Conservation (phyloP, 2,797 vertebrate genomes). For the Acrossocheilus fasciatus region DNA sequence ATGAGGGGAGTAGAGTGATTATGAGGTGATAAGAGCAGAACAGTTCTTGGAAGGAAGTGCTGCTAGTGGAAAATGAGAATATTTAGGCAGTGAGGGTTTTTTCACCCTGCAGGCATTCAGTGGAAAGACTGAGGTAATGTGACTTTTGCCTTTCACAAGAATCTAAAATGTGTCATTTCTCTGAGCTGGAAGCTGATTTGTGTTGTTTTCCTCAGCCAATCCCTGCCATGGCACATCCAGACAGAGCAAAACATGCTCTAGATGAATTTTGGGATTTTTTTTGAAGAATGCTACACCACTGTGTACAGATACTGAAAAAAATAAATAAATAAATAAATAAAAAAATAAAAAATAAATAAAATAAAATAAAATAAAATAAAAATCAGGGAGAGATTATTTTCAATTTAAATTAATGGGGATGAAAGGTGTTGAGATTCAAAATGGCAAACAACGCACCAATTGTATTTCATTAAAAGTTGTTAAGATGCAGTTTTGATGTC, state of each 20-base stretch:
- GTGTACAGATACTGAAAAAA: neutral
- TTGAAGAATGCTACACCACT: neutral
- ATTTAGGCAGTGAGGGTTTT: constrained; percentile 46
- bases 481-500: neutral
- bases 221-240: constrained; percentile 28
- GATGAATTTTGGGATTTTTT: neutral
- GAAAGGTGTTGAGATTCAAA: neutral
- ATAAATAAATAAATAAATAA: too few relatives aligned
- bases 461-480: too few relatives aligned
- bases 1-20: neutral
- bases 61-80: constrained; percentile 69
- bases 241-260: neutral
- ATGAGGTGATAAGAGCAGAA: constrained; percentile 33
- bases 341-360: too few relatives aligned
- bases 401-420: neutral
- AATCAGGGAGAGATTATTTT: neutral
- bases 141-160: constrained; percentile 66
- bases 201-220: constrained; percentile 22
- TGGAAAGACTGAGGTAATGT: constrained; percentile 81
- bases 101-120: constrained; percentile 71
- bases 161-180: constrained; percentile 55
- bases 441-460: neutral
- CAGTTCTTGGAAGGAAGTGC: constrained; percentile 19
- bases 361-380: too few relatives aligned
- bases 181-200: constrained; percentile 24